Evolutionary conservation across 2,113 vertebrate species (phyloP).

Genomic region (Aegotheles bennettii): DNA sequence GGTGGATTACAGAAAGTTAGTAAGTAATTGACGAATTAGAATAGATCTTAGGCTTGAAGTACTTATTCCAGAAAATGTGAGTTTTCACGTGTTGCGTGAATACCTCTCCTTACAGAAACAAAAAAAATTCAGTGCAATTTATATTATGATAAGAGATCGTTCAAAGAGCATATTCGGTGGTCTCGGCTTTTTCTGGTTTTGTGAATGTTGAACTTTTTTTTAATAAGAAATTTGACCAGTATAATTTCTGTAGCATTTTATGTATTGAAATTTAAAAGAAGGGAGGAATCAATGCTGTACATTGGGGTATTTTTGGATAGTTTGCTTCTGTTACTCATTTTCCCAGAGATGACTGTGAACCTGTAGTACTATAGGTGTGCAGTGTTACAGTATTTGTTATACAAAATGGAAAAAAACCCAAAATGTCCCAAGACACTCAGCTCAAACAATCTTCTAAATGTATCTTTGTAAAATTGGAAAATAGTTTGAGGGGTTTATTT

Average conservation of each 20-base stretch:
- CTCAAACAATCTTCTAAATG: not conserved
- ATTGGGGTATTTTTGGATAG: not conserved
- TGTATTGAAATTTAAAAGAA: not conserved
- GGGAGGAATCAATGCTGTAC: not conserved
- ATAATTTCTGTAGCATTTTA: not conserved
- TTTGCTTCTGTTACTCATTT: not conserved
- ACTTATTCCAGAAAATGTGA: not conserved
- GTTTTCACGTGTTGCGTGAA: not conserved
- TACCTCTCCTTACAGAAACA: not conserved
- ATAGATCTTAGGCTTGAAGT: not conserved
- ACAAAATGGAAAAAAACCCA: not conserved
- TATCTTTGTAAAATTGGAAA: not conserved
- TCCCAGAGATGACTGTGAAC: not conserved
- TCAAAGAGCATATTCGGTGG: not conserved
- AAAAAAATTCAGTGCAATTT: not conserved
- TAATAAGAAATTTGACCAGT: not conserved
- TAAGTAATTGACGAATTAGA: not conserved
- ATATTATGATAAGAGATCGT: not conserved
- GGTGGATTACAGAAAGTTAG: not conserved
- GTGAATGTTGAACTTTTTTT: not conserved
- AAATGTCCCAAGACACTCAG: not conserved
- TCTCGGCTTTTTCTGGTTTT: not conserved
- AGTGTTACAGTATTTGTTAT: not conserved
- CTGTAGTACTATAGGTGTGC: not conserved
- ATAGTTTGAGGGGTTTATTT: not conserved